Evolutionary conservation across 1,140 invertebrate genomes (phyloP).

Genomic region (Bradysia coprophila): DNA sequence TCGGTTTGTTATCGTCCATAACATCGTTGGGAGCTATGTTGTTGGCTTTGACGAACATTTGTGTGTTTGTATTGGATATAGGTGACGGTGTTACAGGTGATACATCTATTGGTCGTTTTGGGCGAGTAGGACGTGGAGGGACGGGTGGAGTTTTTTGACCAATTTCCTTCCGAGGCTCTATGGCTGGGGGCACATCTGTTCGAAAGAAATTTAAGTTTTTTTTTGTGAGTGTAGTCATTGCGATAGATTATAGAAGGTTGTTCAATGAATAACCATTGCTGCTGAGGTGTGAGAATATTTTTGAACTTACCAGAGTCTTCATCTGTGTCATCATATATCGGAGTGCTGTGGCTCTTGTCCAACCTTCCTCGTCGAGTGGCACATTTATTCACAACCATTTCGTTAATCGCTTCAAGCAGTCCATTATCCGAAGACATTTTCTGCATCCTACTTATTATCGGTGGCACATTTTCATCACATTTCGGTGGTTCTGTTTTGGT

Average conservation of each 20-base stretch:
- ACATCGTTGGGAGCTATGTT: neutral
- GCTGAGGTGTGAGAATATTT: no score
- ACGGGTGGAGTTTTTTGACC: constrained; percentile 16
- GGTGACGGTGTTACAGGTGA: no score
- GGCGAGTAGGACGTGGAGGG: constrained; percentile 17
- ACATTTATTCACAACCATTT: constrained; percentile 14
- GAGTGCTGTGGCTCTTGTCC: constrained; percentile 59
- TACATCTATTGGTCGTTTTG: no score
- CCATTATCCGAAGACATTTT: neutral
- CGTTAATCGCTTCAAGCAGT: constrained; percentile 16
- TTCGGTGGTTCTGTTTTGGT: constrained; percentile 3
- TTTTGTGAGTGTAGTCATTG: no score
- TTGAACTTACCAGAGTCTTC: constrained; percentile 12
- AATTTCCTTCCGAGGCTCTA: constrained; percentile 19
- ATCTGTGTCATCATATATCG: constrained; percentile 46
- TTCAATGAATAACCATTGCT: no score
- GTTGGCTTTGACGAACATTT: no score
- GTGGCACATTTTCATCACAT: neutral
- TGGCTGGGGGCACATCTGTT: constrained; percentile 17
- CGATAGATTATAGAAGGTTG: no score
- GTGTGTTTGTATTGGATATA: no score
- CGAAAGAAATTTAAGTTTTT: neutral
- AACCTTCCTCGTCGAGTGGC: constrained; percentile 33
- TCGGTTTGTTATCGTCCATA: neutral
- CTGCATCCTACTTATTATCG: neutral